phyloP scores from a whole-genome alignment of 1,140 invertebrate species.

The Gonioctena quinquepunctata region DNA sequence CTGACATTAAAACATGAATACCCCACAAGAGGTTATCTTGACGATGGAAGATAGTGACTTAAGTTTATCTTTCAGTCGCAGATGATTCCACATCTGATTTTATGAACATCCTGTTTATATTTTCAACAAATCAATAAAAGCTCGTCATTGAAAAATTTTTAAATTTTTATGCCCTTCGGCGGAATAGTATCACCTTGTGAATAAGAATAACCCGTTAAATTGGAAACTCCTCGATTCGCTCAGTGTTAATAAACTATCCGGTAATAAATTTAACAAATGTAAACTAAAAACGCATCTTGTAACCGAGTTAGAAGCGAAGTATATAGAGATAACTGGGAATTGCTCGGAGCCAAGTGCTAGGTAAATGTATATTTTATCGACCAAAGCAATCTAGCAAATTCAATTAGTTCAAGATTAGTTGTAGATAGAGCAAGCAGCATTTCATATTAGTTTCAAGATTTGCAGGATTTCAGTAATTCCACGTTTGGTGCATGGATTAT shows the following conservation, averaged over 20 bases:
- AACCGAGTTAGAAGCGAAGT: conserved; percentile 21
- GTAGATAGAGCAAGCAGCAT: conserved; percentile 47
- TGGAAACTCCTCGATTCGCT: too few species aligned
- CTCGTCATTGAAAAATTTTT: too few species aligned
- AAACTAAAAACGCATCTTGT: conserved; percentile 15
- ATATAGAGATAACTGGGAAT: conserved; percentile 29
- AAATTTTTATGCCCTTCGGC: too few species aligned
- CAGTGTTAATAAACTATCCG: conserved; percentile 12
- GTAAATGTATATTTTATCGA: conserved; percentile 55
- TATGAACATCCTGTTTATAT: too few species aligned
- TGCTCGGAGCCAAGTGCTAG: conserved; percentile 42
- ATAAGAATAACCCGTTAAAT: too few species aligned
- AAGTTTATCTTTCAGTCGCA: too few species aligned
- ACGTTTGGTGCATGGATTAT: conserved; percentile 35
- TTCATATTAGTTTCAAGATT: conserved; percentile 47
- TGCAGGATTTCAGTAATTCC: conserved; percentile 37
- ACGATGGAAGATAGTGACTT: too few species aligned
- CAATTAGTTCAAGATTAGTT: conserved; percentile 56
- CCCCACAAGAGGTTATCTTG: too few species aligned
- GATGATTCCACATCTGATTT: too few species aligned
- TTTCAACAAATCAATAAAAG: too few species aligned
- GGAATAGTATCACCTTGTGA: too few species aligned
- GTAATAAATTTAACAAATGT: conserved; percentile 6
- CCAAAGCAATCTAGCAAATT: conserved; percentile 55
- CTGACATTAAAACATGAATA: too few species aligned